Base-by-base conservation (phyloP, 2,797 vertebrate genomes). In the Pogonophryne albipinna region DNA sequence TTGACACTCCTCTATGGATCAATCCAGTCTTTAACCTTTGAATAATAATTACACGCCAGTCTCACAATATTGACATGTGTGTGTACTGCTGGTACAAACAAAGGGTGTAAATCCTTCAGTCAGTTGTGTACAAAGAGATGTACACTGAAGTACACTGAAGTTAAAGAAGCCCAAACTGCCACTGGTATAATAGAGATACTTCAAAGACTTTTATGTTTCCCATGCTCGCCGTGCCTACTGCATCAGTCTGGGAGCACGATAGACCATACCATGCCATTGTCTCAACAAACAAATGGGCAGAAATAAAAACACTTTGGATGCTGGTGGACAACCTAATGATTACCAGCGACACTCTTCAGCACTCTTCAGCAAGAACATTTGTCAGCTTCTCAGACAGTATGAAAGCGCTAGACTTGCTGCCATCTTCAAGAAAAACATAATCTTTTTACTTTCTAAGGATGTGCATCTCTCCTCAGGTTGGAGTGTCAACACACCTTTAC, bases 291-390 rank as follows among this genome's bases (percentile, higher is more conserved):
- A 91, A 95, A 95, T 93, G 90, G 90, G 84, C 79, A 92, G 89
- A 91, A 94, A 95, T 93, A 92, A 94, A 94, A 93, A 89, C 91
- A 94, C 91, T 91, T 91, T 89, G 86, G 88, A 86, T 85, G 76
- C 85, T 88, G 89, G 89, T 90, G 78, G 93, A 94, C 92, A 94
- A 94, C 91, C 91, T 93, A 81, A 93, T 94, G 91, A 95, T 95
- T 94, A 94, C 90, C 90, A 88, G 89, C 83, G 93, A 95, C 93
- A 27, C 27, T 27, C 27, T 27, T 27, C 27, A 27, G 4, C 27
- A 27, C 85, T 92, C 90, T 81, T 92, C 86, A 92, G 89, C 81
- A 79, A 20, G 74, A 89, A 91, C 90, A 90, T 94, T 94, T 93
- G 89, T 94, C 94, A 92, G 86, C 78, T 79, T 78, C 88, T 87